Evolutionary conservation across 2,797 vertebrate species (phyloP), one percentile per base, ranked within the genome.

Genomic region (Thamnophis elegans): DNA sequence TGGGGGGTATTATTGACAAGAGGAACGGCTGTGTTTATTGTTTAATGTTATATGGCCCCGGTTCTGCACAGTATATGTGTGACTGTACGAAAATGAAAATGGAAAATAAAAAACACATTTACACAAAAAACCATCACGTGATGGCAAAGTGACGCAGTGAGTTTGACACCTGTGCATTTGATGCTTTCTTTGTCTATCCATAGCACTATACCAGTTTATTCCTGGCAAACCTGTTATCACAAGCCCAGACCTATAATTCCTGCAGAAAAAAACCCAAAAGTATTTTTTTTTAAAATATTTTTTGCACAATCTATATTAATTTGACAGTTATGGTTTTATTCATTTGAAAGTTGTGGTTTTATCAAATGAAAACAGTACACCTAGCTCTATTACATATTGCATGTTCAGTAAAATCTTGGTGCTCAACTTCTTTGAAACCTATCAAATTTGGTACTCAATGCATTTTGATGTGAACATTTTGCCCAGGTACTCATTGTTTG

Each of bases 311-410:
- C 60, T 42, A 36, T 36, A 68, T 54, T 87, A 6, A 87, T 68
- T 87, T 22, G 11, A 65, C n/a, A 20, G 32, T 25, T 10, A 25
- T 53, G 55, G 68, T 10, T 59, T 59, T 53, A 65, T 60, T 87
- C 3, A n/a, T 68, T 68, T n/a, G 11, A 55, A 56, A 22, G 25
- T 16, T 10, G 16, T 7, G 56, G 14, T 14, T 82, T 82, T 56
- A 90, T 55, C 65, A 90, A 58, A 42, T 32, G 5, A 42, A 14
- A 59, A 92, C 12, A 90, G 53, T 56, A 94, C 3, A 54, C 73
- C 51, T 92, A 94, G 55, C 0, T 8, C 28, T 87, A 22, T n/a
- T 55, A 32, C 36, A 11, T 36, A 53, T 92, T 94, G 92, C 68
- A 92, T n/a, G 62, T 91, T 13, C 60, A 13, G 60, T 12, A n/a